Evolutionary conservation across 2,797 vertebrate genomes (phyloP).

Genomic region (Gadopsis bispinosus): DNA sequence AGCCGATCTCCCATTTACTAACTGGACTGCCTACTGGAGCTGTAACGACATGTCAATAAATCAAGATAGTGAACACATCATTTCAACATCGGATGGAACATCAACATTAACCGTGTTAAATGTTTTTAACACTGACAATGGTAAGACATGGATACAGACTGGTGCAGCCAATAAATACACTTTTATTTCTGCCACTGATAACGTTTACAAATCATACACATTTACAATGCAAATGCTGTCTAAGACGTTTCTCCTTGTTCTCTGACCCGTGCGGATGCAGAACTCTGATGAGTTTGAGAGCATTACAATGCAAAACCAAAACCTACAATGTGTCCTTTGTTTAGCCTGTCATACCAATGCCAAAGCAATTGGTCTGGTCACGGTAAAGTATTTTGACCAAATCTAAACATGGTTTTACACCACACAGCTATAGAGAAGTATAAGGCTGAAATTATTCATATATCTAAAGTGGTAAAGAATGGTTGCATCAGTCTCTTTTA

Average conservation of each 20-base stretch:
- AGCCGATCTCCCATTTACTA: background rate
- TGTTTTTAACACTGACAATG: constrained; percentile 19
- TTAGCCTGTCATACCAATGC: background rate
- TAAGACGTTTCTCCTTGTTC: background rate
- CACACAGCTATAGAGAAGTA: background rate
- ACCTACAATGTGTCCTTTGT: background rate
- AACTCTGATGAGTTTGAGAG: background rate
- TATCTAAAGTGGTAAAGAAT: background rate
- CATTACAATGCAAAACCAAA: background rate
- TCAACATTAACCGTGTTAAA: constrained; percentile 36
- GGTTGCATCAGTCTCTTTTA: background rate
- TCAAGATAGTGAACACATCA: accelerated
- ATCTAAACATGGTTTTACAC: background rate
- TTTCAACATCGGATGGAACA: accelerated
- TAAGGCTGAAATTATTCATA: background rate
- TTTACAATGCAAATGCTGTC: background rate
- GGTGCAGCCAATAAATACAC: background rate
- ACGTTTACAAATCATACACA: constrained; percentile 21
- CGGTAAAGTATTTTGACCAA: background rate
- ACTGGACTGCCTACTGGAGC: constrained; percentile 50
- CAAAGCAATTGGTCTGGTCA: background rate
- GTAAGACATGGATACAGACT: constrained; percentile 57
- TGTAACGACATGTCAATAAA: accelerated
- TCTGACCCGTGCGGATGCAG: background rate
- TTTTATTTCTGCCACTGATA: constrained; percentile 27